These are phyloP conservation scores for Ligdia adustata DNA, from an alignment of 2,888 invertebrate genomes.

Conservation along the genomic window DNA sequence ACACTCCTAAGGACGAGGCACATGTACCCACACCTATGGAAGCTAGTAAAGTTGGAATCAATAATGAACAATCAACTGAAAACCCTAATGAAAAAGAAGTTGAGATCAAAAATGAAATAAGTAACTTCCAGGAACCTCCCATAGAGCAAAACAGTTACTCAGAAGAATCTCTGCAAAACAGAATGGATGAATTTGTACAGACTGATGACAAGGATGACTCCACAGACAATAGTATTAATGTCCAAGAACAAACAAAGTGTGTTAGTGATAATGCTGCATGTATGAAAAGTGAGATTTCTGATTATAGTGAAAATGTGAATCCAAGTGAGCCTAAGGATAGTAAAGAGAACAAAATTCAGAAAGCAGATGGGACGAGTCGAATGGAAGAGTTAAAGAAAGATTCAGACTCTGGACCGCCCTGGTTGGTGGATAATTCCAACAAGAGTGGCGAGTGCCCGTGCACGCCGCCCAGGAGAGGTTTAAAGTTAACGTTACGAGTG, in stretches of 20 bases:
- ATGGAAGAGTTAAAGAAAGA: conserved; percentile 71
- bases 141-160: conserved; percentile 56
- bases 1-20: conserved; percentile 60
- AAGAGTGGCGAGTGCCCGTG: conserved; percentile 79
- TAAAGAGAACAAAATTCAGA: conserved; percentile 68
- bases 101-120: conserved; percentile 44
- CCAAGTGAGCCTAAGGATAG: conserved; percentile 74
- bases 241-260: conserved; percentile 62
- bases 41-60: conserved; percentile 49
- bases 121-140: conserved; percentile 49
- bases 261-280: conserved; percentile 63
- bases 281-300: conserved; percentile 75
- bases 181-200: conserved; percentile 47
- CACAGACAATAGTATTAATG: conserved; percentile 48
- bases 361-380: conserved; percentile 62
- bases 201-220: conserved; percentile 47
- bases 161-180: conserved; percentile 70
- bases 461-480: conserved; percentile 85
- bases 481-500: conserved; percentile 93
- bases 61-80: conserved; percentile 53
- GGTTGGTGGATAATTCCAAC: conserved; percentile 75
- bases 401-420: conserved; percentile 65
- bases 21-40: conserved; percentile 55
- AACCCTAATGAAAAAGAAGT: conserved; percentile 47
- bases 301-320: conserved; percentile 81